Evolutionary conservation across 2,888 invertebrate genomes (phyloP), one percentile per base, ranked within the genome.

Genomic region (Ormyrus thymus): DNA sequence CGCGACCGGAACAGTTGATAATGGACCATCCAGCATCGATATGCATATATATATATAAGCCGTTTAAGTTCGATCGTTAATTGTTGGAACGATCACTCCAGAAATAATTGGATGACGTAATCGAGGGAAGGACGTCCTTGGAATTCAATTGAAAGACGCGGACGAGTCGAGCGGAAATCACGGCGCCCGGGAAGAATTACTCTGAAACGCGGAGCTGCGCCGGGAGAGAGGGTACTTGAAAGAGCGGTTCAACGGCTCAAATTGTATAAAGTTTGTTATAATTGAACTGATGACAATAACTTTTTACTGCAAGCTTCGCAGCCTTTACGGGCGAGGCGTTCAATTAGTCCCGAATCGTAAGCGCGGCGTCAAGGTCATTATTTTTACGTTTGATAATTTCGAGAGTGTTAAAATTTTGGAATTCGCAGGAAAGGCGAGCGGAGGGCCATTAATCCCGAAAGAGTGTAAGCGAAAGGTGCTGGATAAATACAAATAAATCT

Each of bases 61-160:
- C 65, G 73, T 76, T 75, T 61, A 68, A 70, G 71, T 82, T 81
- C 76, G 82, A 83, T 83, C 84, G 82, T 86, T 86, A 85, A 88
- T 87, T 86, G 86, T 86, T 84, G 84, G 83, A 80, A 83, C 84
- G 84, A 83, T 87, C 85, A 84, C 84, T 83, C 81, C 82, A 80
- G 84, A 84, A 85, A 87, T 88, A 88, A 88, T 88, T 88, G 87
- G 86, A 86, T 82, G 84, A 83, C 80, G 82, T 82, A 80, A 82
- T 84, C 84, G 81, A 81, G 82, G 81, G 80, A 81, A 79, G 82
- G 79, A 81, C 81, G 82, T 79, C 78, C 76, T 81, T 79, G 79
- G 81, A 82, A 80, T 81, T 80, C 80, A 79, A 76, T 80, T 80
- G 82, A 81, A 83, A 82, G 76, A 81, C 73, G 76, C 79, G 78